These are phyloP conservation scores for Rhea americana DNA, from an alignment of 2,113 vertebrate genomes.

Conservation along the genomic window DNA sequence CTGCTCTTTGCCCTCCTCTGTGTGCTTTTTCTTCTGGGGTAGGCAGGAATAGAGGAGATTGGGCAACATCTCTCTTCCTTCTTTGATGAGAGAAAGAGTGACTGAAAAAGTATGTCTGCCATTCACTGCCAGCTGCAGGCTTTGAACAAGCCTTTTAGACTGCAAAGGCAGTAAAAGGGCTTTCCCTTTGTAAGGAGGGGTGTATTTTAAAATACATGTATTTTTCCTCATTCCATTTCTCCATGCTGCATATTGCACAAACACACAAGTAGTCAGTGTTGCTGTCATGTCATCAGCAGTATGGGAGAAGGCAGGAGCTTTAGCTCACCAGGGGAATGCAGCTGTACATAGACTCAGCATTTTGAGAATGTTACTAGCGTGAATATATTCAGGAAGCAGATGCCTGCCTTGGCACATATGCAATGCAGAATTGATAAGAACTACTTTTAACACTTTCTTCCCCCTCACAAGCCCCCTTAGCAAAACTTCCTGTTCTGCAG, in stretches of 20 bases:
- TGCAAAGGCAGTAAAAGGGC: neutral
- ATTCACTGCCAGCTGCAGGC: neutral
- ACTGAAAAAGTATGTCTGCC: neutral
- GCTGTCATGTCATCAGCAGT: neutral
- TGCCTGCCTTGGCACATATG: neutral
- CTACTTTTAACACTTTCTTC: neutral
- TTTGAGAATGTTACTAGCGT: neutral
- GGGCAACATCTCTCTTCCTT: neutral
- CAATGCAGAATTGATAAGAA: rapidly evolving
- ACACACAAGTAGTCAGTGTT: rapidly evolving
- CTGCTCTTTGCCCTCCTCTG: neutral
- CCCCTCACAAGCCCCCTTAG: neutral
- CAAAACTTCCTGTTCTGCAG: neutral
- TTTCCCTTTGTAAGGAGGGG: neutral
- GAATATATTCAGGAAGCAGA: neutral
- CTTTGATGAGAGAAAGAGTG: neutral
- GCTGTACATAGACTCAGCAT: neutral
- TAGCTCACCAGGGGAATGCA: neutral
- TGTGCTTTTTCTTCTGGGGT: neutral
- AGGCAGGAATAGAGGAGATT: conserved; percentile 7
- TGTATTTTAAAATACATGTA: rapidly evolving
- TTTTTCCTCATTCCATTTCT: neutral
- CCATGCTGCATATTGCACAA: neutral
- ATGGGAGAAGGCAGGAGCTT: neutral
- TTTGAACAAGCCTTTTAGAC: neutral